A percentile compares a stretch with the other conserved stretches of the same genome.
Evolutionary conservation across 2,113 vertebrate species (phyloP).

Genomic region (Polypterus senegalus): DNA sequence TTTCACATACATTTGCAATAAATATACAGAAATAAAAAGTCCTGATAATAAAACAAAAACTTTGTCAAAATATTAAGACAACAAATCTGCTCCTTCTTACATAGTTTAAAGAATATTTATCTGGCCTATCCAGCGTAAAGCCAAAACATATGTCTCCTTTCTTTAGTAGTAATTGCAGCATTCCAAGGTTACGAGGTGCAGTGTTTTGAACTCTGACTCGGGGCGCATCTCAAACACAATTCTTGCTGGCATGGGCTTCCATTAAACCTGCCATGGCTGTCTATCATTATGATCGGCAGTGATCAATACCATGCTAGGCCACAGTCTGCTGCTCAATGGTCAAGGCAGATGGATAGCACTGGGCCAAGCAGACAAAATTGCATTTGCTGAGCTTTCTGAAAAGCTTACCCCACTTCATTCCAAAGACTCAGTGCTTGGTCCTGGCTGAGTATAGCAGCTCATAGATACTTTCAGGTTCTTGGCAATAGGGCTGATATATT

Average conservation of each 20-base stretch:
- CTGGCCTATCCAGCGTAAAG: conserved; percentile 67
- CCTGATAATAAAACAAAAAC: conserved; percentile 28
- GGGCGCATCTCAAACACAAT: too few relatives aligned
- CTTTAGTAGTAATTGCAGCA: conserved; percentile 77
- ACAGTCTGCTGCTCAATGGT: too few relatives aligned
- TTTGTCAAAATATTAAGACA: conserved; percentile 57
- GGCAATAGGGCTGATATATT: conserved; percentile 44
- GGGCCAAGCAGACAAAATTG: background rate
- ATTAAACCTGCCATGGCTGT: too few relatives aligned
- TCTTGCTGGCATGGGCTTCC: too few relatives aligned
- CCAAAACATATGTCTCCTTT: conserved; percentile 65
- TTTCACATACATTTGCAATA: conserved; percentile 36
- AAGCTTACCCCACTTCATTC: too few relatives aligned
- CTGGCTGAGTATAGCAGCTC: conserved; percentile 54
- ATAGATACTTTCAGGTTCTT: conserved; percentile 59
- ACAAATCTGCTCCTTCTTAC: conserved; percentile 55
- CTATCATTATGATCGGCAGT: too few relatives aligned
- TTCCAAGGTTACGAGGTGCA: conserved; percentile 84
- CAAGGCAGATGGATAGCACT: too few relatives aligned
- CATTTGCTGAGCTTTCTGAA: conserved; percentile 32
- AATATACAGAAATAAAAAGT: conserved; percentile 37
- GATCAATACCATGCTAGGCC: too few relatives aligned
- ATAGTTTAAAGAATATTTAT: conserved; percentile 60
- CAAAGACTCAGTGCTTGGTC: conserved; percentile 37
- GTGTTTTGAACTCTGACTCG: conserved; percentile 50